Conservation (phyloP, 2,888 invertebrate species). For the Zaprionus lineosus region DNA sequence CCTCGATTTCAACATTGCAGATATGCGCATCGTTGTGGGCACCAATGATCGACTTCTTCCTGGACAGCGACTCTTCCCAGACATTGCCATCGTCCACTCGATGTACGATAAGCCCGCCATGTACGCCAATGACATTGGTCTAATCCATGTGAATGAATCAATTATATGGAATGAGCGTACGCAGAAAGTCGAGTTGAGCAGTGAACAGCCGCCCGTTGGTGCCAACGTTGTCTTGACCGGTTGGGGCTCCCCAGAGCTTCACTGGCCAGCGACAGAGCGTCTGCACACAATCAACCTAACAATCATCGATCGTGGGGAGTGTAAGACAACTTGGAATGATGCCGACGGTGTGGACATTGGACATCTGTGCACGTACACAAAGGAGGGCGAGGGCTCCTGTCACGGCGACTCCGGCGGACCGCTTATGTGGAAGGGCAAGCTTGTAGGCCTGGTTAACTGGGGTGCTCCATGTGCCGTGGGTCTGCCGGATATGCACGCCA, state of each 20-base stretch:
- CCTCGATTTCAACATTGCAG: constrained; percentile 43
- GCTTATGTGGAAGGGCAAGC: constrained; percentile 58
- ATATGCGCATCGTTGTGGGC: constrained; percentile 66
- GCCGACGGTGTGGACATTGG: constrained; percentile 84
- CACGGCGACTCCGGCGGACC: constrained; percentile 79
- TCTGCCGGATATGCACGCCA: constrained; percentile 78
- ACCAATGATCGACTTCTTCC: constrained; percentile 61
- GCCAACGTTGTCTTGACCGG: constrained; percentile 85
- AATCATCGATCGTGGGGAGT: constrained; percentile 84
- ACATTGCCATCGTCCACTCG: constrained; percentile 53
- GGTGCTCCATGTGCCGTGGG: constrained; percentile 76
- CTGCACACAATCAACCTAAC: constrained; percentile 85
- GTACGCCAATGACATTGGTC: constrained; percentile 86
- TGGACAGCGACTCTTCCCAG: constrained; percentile 52
- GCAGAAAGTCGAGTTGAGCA: constrained; percentile 83
- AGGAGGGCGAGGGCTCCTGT: constrained; percentile 84
- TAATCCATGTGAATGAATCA: constrained; percentile 85
- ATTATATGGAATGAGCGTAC: constrained; percentile 84
- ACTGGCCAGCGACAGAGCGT: constrained; percentile 84
- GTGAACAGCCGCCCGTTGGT: constrained; percentile 75
- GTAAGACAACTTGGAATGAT: constrained; percentile 83
- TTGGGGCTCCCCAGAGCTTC: constrained; percentile 84
- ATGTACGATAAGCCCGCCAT: constrained; percentile 64
- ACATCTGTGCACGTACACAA: constrained; percentile 85
- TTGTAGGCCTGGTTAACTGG: constrained; percentile 79